Percentiles rank a stretch among this genome's conserved stretches.
These are phyloP conservation scores for Phyllotreta striolata DNA, from an alignment of 2,888 invertebrate species.

Conservation along the genomic window DNA sequence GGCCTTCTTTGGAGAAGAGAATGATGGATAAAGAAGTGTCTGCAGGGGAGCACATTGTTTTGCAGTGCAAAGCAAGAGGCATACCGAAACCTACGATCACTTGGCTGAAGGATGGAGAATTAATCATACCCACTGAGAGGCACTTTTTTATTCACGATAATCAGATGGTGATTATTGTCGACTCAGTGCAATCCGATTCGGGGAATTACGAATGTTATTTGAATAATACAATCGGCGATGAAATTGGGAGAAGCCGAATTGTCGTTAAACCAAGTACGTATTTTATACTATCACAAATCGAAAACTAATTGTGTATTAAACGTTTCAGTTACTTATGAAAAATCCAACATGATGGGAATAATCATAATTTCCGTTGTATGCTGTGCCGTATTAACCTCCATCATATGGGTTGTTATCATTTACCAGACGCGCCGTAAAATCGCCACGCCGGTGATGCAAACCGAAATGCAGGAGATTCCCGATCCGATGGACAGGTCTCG, in stretches of 20 bases:
- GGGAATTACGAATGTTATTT: constrained; percentile 92
- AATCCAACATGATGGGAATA: constrained; percentile 84
- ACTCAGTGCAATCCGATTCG: constrained; percentile 78
- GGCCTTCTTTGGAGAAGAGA: constrained; percentile 84
- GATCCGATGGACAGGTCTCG: constrained; percentile 48
- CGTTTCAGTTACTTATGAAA: constrained; percentile 63
- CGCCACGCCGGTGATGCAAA: constrained; percentile 60
- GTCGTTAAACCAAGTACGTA: constrained; percentile 71
- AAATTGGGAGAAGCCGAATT: constrained; percentile 75
- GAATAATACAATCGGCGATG: constrained; percentile 83
- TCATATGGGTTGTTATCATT: constrained; percentile 91
- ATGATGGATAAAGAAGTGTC: constrained; percentile 86
- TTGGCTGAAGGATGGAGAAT: constrained; percentile 87
- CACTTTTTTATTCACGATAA: constrained; percentile 88
- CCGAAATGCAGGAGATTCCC: constrained; percentile 45
- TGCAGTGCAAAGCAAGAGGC: constrained; percentile 87
- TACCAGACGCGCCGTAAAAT: constrained; percentile 81
- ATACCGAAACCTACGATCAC: constrained; percentile 81
- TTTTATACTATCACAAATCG: constrained; percentile 6
- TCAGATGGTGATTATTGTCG: constrained; percentile 87
- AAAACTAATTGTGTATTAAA: neutral
- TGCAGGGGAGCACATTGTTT: constrained; percentile 83
- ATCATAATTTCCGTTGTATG: constrained; percentile 90
- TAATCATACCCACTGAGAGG: constrained; percentile 76
- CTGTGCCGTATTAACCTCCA: constrained; percentile 89